These are phyloP conservation scores for Hyperopisus bebe DNA, from an alignment of 2,113 vertebrate species.

Conservation along the genomic window DNA sequence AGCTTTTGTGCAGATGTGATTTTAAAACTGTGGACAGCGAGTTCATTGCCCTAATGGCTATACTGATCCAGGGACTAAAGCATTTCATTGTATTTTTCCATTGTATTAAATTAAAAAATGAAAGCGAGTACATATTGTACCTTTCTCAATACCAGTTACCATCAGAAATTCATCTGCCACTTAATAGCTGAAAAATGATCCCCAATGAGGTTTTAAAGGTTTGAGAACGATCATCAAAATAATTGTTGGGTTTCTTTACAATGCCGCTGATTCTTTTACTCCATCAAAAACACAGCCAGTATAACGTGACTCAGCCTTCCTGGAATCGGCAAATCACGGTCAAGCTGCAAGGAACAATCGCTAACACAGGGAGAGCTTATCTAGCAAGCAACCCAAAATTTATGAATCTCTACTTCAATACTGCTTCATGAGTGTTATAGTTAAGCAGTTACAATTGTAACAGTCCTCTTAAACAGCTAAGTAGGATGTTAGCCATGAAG, in stretches of 20 bases:
- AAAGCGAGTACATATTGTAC: neutral
- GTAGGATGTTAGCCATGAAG: neutral
- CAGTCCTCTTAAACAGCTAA: neutral
- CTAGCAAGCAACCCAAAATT: neutral
- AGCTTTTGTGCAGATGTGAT: conserved; percentile 16
- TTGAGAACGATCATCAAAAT: neutral
- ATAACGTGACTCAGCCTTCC: neutral
- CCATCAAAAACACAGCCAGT: neutral
- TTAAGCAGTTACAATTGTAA: neutral
- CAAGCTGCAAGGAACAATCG: neutral
- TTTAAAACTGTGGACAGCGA: neutral
- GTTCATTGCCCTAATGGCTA: neutral
- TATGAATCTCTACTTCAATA: neutral
- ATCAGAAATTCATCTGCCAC: neutral
- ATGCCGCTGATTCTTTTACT: neutral
- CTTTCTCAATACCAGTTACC: neutral
- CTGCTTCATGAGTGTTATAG: neutral
- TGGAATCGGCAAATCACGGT: neutral
- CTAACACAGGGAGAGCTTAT: neutral
- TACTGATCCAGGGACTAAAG: neutral
- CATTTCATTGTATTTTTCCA: neutral
- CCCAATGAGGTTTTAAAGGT: neutral
- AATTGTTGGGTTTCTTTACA: neutral
- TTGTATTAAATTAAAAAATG: neutral
- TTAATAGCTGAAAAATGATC: neutral